Conservation (phyloP, 2,797 vertebrate genomes). For the Anguilla megastoma region DNA sequence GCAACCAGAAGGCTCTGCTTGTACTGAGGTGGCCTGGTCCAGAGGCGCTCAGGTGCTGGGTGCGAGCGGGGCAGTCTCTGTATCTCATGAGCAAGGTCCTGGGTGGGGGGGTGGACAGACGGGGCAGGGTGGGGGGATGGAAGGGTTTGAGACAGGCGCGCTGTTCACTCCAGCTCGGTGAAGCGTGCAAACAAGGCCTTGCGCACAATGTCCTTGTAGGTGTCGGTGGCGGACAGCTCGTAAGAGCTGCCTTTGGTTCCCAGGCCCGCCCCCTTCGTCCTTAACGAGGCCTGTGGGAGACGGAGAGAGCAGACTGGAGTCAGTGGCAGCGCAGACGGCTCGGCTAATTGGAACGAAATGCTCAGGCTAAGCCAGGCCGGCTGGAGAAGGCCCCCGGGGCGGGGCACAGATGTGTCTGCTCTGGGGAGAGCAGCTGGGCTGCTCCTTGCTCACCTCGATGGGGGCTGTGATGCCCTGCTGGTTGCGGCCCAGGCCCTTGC, state of each 20-base stretch:
- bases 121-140: neutral
- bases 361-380: neutral
- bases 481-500: conserved; percentile 92
- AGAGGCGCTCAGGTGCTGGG: neutral
- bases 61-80: neutral
- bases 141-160: neutral
- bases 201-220: conserved; percentile 95
- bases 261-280: conserved; percentile 91
- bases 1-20: neutral
- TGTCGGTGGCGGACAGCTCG: conserved; percentile 87
- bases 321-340: neutral
- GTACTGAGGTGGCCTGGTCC: neutral
- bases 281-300: conserved; percentile 83
- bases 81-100: neutral
- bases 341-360: neutral
- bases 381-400: neutral
- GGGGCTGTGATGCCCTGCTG: conserved; percentile 97
- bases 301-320: neutral
- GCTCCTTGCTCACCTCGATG: conserved; percentile 79
- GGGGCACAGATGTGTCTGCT: neutral
- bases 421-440: neutral
- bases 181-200: conserved; percentile 99
- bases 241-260: conserved; percentile 95
- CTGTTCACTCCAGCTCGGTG: conserved; percentile 88
- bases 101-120: neutral